Evolutionary conservation across 2,888 invertebrate species (phyloP), one percentile per base, ranked within the genome.

Genomic region (Mimachlamys varia): DNA sequence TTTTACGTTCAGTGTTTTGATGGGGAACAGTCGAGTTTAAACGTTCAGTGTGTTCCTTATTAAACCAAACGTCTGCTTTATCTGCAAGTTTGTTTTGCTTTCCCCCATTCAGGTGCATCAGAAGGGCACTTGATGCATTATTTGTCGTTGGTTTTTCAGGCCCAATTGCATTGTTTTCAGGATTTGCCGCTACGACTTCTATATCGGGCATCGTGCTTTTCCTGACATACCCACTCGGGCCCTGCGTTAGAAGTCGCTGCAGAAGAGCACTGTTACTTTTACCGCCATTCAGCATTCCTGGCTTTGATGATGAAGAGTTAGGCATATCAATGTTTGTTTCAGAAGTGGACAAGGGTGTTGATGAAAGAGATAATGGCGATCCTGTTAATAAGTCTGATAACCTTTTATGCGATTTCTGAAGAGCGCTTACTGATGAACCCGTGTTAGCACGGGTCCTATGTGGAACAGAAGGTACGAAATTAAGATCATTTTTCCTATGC

Each of bases 331-430:
- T 33, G 27, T 27, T 19, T 15, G 27, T 76, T 76, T 33, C 76
- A 12, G 33, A 27, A 33, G 27, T 12, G 10, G 76, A 22, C 13
- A 33, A 76, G 22, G 33, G 12, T 27, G 0, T 27, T 27, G 76
- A 12, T 76, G 76, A 33, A 76, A 76, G 76, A 33, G 22, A 76
- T 4, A 33, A 33, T 0, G 53, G 15, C 5, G 76, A 27, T 27
- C 76, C 76, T 33, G 76, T 33, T 17, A 76, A 33, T 13, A 76
- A 22, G 17, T 76, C 76, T 27, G 76, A 76, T 33, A 76, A 76
- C 7, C 33, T 76, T 76, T 76, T 76, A 76, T 76, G 76, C 27
- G 76, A 76, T 76, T 76, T 76, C 22, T 76, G 76, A 76, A 76
- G 76, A 76, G 33, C 76, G 27, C 76, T 76, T 0, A 76, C 76